Evolutionary conservation across 2,888 invertebrate species (phyloP).

Genomic region (Leucozona laternaria): DNA sequence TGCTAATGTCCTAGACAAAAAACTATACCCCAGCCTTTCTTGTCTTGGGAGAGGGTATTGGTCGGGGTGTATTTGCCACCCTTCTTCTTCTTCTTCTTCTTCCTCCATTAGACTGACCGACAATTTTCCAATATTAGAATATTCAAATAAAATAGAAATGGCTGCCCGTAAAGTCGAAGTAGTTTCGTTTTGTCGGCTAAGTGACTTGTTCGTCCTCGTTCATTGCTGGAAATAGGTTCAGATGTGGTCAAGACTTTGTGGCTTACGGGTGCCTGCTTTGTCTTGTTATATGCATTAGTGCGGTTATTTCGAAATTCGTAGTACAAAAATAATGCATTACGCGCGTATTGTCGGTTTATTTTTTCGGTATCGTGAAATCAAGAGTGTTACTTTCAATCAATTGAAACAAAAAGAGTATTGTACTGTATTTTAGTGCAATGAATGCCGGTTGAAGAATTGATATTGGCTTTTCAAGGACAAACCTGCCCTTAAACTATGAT

Average conservation of each 20-base stretch:
- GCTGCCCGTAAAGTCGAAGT: constrained; percentile 38
- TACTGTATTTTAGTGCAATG: constrained; percentile 13
- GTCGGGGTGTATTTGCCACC: constrained; percentile 9
- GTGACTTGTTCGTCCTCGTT: constrained; percentile 48
- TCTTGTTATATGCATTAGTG: constrained; percentile 41
- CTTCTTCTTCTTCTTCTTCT: constrained; percentile 38
- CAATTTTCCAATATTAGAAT: constrained; percentile 79
- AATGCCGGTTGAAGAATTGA: constrained; percentile 52
- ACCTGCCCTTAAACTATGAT: constrained; percentile 44
- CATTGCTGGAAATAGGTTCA: constrained; percentile 76
- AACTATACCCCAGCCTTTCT: constrained; percentile 11
- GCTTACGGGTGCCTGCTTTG: constrained; percentile 78
- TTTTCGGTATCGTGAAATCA: background rate
- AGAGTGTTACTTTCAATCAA: background rate
- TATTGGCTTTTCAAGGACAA: constrained; percentile 60
- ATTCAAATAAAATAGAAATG: constrained; percentile 77
- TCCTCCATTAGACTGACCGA: constrained; percentile 52
- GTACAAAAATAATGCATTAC: background rate
- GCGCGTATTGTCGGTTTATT: background rate
- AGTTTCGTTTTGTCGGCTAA: constrained; percentile 60
- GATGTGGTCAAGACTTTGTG: constrained; percentile 82
- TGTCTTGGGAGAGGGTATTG: constrained; percentile 28
- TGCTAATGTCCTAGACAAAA: constrained; percentile 52
- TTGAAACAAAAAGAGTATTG: constrained; percentile 15
- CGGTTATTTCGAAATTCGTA: constrained; percentile 12